Conservation (phyloP, 2,888 invertebrate species). For the Yponomeuta malinellus region DNA sequence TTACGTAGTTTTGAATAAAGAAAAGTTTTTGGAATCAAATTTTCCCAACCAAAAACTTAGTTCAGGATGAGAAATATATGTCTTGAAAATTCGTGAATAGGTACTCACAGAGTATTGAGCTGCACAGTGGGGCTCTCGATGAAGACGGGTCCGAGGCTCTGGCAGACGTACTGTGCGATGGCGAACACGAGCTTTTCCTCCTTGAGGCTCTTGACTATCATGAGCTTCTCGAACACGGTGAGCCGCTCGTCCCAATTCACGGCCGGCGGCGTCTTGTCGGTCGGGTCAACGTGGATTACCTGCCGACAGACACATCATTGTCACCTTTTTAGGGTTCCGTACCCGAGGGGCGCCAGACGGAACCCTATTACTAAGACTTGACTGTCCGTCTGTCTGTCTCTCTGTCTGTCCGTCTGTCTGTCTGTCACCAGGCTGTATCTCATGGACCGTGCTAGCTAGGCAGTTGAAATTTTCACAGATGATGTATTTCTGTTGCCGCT, state of each 20-base stretch:
- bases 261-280: slow-evolving; percentile 37
- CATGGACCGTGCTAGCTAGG: too few relatives aligned
- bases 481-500: too few relatives aligned
- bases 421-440: too few relatives aligned
- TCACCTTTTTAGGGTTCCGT: not conserved
- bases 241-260: slow-evolving; percentile 79
- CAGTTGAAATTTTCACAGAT: too few relatives aligned
- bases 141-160: slow-evolving; percentile 85
- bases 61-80: too few relatives aligned
- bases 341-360: too few relatives aligned
- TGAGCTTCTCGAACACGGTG: slow-evolving; percentile 85
- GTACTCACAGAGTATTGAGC: slow-evolving; percentile 77
- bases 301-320: slow-evolving; percentile 33
- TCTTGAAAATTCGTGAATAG: not conserved
- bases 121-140: slow-evolving; percentile 88
- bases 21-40: too few relatives aligned
- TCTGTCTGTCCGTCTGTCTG: too few relatives aligned
- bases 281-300: slow-evolving; percentile 74
- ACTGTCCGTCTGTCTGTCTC: too few relatives aligned
- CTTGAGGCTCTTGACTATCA: slow-evolving; percentile 84
- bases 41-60: too few relatives aligned
- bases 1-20: too few relatives aligned
- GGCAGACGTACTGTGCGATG: slow-evolving; percentile 86
- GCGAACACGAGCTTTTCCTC: slow-evolving; percentile 90
- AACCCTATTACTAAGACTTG: too few relatives aligned